Evolutionary conservation across 2,113 vertebrate genomes (phyloP), one percentile per base, ranked within the genome.

Genomic region (Mormyrus lacerda): DNA sequence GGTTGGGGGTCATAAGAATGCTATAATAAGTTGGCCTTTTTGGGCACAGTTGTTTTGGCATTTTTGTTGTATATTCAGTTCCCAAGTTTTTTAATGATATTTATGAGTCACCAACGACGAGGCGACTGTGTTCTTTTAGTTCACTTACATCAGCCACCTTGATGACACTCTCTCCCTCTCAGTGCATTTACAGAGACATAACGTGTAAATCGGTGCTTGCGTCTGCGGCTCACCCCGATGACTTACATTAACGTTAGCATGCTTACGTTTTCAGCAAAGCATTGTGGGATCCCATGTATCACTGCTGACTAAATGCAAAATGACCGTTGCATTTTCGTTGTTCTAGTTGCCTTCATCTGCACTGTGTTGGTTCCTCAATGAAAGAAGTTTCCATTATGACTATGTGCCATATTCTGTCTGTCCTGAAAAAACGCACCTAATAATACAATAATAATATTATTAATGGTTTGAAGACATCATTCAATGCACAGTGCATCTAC

Each of bases 251-350:
- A 42, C 19, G 39, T 35, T 1, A n/a, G 87, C 35, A 55, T 53
- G 17, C 15, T 44, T 42, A 61, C 44, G 17, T 19, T 65, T 35
- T 27, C 86, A 58, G 51, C 35, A 45, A 45, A 87, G 55, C 9
- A 39, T 61, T 65, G 55, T 87, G 87, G 87, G 55, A 65, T 87
- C 51, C 48, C 35, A 58, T 44, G 31, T 87, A 50, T 53, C 85
- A 47, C 7, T 55, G n/a, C 87, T 87, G 7, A 35, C 35, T 42
- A 45, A 87, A 65, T 87, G 55, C 87, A 87, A 45, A 61, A 51
- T 27, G n/a, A 0, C n/a, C 15, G 4, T 55, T 61, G 51, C 87
- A 5, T 87, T 87, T 44, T 45, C 10, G 9, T 53, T 87, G 87
- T 87, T 55, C 35, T 65, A 44, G 35, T 39, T 65, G 51, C 53